A percentile compares a stretch with the other conserved stretches of the same genome.
These are phyloP conservation scores for Pararge aegeria DNA, from an alignment of 1,140 invertebrate genomes.

Conservation along the genomic window DNA sequence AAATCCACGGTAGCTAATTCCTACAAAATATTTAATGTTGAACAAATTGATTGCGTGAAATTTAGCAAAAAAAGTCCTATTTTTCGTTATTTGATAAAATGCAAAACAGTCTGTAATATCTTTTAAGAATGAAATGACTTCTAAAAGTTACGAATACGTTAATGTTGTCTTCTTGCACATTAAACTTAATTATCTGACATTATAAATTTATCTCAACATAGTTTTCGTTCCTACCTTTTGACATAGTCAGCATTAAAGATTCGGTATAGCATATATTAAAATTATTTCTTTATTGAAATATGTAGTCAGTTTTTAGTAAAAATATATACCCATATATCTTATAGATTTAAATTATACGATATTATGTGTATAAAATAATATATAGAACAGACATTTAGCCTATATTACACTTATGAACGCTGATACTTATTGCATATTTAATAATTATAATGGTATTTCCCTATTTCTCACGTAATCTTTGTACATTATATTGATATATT, in stretches of 20 bases:
- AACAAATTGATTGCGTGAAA: too few species aligned
- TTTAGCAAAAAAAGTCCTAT: too few species aligned
- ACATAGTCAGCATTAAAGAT: slow-evolving; percentile 47
- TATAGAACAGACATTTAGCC: slow-evolving; percentile 2
- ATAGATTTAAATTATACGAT: slow-evolving; percentile 1
- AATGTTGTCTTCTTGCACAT: too few species aligned
- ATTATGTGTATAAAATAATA: slow-evolving; percentile 10
- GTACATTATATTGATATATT: slow-evolving; percentile 2
- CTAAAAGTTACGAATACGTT: too few species aligned
- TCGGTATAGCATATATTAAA: slow-evolving; percentile 17
- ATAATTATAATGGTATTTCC: slow-evolving; percentile 8
- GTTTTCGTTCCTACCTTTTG: slow-evolving; percentile 37
- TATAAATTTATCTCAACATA: neutral
- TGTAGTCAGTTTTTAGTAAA: slow-evolving; percentile 11
- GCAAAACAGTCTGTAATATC: too few species aligned
- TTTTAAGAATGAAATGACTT: too few species aligned
- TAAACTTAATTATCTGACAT: neutral
- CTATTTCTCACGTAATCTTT: slow-evolving; percentile 11
- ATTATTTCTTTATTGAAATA: neutral
- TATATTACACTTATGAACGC: slow-evolving; percentile 5
- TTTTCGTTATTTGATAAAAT: too few species aligned
- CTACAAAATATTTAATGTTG: slow-evolving; percentile 43
- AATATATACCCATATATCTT: slow-evolving; percentile 9
- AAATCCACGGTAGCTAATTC: slow-evolving; percentile 11
- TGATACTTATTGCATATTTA: slow-evolving; percentile 4